Percentiles rank a stretch among this genome's conserved stretches.
These are phyloP conservation scores for Lithophane semibrunnea DNA, from an alignment of 2,888 invertebrate species.

Conservation along the genomic window DNA sequence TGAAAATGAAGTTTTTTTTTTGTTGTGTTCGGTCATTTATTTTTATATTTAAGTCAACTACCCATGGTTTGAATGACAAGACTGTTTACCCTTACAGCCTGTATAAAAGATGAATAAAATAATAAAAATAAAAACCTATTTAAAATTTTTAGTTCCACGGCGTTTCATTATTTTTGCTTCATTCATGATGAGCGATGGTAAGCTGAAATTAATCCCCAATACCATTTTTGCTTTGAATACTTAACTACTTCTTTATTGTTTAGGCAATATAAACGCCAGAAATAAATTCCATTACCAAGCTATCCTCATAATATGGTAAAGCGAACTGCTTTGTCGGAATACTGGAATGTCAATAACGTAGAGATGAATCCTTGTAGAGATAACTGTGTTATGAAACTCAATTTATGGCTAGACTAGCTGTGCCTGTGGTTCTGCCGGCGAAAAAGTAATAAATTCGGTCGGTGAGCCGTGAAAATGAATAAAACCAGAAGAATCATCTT, in stretches of 20 bases:
- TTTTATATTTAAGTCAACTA: no score
- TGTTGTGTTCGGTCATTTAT: no score
- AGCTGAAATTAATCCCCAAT: not conserved
- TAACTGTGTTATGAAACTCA: conserved; percentile 5
- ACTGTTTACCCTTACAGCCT: no score
- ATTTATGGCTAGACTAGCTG: not conserved
- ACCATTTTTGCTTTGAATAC: not conserved
- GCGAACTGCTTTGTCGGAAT: not conserved
- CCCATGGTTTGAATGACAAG: no score
- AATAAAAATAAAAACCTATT: no score
- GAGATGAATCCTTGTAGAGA: conserved; percentile 4
- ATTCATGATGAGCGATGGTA: not conserved
- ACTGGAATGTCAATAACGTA: conserved; percentile 4
- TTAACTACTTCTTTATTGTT: not conserved
- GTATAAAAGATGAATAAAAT: no score
- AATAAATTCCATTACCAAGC: conserved; percentile 9
- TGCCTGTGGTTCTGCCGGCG: not conserved
- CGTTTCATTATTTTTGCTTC: not conserved
- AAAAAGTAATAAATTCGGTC: not conserved
- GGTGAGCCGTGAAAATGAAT: not conserved
- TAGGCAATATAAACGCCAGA: conserved; percentile 16
- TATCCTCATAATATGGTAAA: conserved; percentile 11
- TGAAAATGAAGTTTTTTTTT: no score
- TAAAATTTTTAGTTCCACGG: not conserved
- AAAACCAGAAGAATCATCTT: not conserved